Percentiles rank a stretch among this genome's conserved stretches.
Conservation (phyloP, 2,797 vertebrate species). For the Malurus splendens region DNA sequence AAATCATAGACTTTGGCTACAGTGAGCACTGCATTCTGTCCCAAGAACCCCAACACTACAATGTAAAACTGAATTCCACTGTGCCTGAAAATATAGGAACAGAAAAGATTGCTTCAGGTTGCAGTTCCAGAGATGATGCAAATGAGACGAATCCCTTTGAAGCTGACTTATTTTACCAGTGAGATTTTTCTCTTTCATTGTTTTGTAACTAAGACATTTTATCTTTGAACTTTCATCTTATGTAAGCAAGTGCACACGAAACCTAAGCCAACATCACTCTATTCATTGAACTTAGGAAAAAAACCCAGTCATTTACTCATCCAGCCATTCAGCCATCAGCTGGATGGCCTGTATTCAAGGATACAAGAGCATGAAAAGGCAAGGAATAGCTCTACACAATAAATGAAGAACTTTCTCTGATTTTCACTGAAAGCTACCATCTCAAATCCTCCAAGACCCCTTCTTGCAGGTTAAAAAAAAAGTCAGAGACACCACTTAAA, state of each 20-base stretch:
- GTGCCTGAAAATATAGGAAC: not conserved
- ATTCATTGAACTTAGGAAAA: not conserved
- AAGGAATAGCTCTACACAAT: not conserved
- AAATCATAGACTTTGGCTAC: not conserved
- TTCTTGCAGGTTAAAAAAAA: not conserved
- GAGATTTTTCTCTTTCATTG: not conserved
- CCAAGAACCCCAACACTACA: not conserved
- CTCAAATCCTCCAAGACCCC: not conserved
- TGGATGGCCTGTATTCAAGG: not conserved
- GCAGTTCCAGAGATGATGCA: rapidly evolving
- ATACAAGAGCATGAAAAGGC: not conserved
- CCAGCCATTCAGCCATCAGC: not conserved
- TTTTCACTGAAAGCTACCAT: not conserved
- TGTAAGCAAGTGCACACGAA: not conserved
- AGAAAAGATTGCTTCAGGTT: not conserved
- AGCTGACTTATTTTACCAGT: not conserved
- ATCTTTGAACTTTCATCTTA: not conserved
- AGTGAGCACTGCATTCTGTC: rapidly evolving
- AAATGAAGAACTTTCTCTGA: not conserved
- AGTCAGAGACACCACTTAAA: not conserved
- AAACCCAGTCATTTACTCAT: not conserved
- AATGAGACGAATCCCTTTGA: not conserved
- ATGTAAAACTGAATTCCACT: not conserved
- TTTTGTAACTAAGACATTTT: not conserved
- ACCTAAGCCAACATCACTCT: not conserved